Conservation (phyloP, 2,888 invertebrate genomes). For the Trichacis sp. region DNA sequence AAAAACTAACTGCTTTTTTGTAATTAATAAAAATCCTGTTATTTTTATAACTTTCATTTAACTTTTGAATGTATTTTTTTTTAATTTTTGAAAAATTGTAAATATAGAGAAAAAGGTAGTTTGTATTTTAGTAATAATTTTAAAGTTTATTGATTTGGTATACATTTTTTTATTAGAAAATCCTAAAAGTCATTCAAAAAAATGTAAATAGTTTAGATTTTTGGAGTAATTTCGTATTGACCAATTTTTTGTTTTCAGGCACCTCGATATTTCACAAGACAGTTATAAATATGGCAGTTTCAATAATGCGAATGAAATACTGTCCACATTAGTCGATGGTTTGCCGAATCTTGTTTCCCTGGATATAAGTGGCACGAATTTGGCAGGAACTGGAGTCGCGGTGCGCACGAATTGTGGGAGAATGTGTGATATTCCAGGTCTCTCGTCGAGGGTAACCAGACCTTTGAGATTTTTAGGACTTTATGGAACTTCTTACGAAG, state of each 20-base stretch:
- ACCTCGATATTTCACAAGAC: slow-evolving; percentile 88
- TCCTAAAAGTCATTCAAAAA: no score
- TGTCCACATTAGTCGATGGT: slow-evolving; percentile 79
- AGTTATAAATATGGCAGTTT: slow-evolving; percentile 80
- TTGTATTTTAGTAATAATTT: no score
- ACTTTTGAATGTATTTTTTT: no score
- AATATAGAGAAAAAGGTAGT: no score
- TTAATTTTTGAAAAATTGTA: no score
- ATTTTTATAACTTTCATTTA: no score
- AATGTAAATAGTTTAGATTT: no score
- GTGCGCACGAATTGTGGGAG: slow-evolving; percentile 48
- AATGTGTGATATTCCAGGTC: slow-evolving; percentile 86
- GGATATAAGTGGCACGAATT: slow-evolving; percentile 96
- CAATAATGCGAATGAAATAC: slow-evolving; percentile 78
- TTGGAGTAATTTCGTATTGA: no score
- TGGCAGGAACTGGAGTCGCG: slow-evolving; percentile 87
- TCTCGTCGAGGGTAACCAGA: slow-evolving; percentile 79
- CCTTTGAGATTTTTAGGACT: slow-evolving; percentile 92
- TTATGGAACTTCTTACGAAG: slow-evolving; percentile 89
- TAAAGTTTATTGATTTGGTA: no score
- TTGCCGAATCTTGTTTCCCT: slow-evolving; percentile 83
- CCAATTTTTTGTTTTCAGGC: slow-evolving; percentile 70
- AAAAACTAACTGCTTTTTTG: no score
- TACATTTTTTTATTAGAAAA: no score
- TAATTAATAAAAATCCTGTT: no score